phyloP scores from a whole-genome alignment of 2,797 vertebrate species.

The Onychomys arenicola region DNA sequence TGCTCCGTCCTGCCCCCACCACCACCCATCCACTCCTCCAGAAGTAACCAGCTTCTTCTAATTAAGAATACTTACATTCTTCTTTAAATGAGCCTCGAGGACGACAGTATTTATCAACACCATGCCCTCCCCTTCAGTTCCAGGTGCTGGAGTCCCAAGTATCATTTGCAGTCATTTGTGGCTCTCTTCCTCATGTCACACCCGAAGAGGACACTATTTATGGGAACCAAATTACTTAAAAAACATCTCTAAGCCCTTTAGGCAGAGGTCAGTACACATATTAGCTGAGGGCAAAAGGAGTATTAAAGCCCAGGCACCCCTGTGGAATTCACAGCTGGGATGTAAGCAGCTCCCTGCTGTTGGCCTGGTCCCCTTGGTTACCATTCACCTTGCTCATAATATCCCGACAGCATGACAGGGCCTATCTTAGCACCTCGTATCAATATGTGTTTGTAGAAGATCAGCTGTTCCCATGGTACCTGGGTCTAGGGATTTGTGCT shows the following conservation, averaged over 20 bases:
- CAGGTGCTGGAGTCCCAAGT: conserved; percentile 8
- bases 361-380: conserved; percentile 61
- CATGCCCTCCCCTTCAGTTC: not conserved
- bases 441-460: conserved; percentile 66
- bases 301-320: conserved; percentile 34
- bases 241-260: conserved; percentile 64
- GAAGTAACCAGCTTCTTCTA: not conserved
- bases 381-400: conserved; percentile 62
- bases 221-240: conserved; percentile 64
- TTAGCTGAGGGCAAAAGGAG: conserved; percentile 51
- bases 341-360: conserved; percentile 34
- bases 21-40: too few species aligned
- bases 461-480: conserved; percentile 76
- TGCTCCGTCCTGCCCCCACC: too few species aligned
- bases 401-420: conserved; percentile 58
- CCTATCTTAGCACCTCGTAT: conserved; percentile 53
- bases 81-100: not conserved
- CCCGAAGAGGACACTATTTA: conserved; percentile 55
- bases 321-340: conserved; percentile 65
- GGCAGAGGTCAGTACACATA: conserved; percentile 68
- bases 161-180: conserved; percentile 63
- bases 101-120: not conserved
- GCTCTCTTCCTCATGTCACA: conserved; percentile 56
- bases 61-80: not conserved
- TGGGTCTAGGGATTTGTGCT: conserved; percentile 56